Evolutionary conservation across 1,140 invertebrate species (phyloP).

Genomic region (Bombus terrestris): DNA sequence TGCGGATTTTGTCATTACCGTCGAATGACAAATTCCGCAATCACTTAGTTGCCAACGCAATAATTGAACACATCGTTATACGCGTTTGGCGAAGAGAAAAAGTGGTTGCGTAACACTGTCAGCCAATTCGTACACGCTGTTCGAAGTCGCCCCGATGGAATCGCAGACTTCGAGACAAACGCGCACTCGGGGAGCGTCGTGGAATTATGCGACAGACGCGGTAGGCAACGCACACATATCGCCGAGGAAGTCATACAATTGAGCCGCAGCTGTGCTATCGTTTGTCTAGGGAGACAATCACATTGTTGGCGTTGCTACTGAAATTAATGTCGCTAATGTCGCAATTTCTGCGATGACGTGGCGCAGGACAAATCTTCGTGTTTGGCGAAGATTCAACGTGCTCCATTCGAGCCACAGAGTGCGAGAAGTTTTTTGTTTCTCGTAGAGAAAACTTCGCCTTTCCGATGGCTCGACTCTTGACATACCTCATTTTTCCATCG

Average conservation of each 20-base stretch:
- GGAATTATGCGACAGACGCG: slow-evolving; percentile 13
- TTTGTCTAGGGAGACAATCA: slow-evolving; percentile 25
- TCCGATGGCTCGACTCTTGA: no score
- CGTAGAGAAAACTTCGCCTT: no score
- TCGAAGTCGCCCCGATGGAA: slow-evolving; percentile 13
- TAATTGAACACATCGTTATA: no score
- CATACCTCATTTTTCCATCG: no score
- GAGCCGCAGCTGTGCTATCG: slow-evolving; percentile 11
- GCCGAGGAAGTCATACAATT: slow-evolving; percentile 14
- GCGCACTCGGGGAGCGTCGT: slow-evolving; percentile 15
- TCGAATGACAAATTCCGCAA: no score
- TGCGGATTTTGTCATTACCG: no score
- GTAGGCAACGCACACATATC: slow-evolving; percentile 13
- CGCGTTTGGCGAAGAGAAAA: background rate
- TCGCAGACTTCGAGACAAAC: slow-evolving; percentile 11
- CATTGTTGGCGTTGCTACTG: background rate
- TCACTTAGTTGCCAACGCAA: no score
- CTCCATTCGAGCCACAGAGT: no score
- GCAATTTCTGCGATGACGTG: background rate
- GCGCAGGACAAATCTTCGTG: background rate
- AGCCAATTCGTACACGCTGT: slow-evolving; percentile 12
- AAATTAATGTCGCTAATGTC: slow-evolving; percentile 31
- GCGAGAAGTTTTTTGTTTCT: no score
- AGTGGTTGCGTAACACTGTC: background rate
- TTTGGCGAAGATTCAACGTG: no score